Evolutionary conservation across 2,113 vertebrate genomes (phyloP).

Genomic region (Crotalus horridus): DNA sequence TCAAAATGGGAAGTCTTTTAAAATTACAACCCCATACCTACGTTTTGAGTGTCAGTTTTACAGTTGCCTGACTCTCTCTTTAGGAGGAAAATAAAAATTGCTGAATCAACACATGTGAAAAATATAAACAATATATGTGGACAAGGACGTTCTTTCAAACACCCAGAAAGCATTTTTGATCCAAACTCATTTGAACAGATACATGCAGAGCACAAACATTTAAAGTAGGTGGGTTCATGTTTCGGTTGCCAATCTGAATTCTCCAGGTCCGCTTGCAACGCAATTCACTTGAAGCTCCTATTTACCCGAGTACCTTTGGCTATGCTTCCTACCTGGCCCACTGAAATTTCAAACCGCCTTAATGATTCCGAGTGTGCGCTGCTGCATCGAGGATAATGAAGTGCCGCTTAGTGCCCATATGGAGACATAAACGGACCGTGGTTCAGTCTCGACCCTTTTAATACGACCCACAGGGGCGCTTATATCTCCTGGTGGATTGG

Average conservation of each 20-base stretch:
- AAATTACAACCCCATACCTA: neutral
- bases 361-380: neutral
- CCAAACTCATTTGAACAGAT: no score
- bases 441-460: neutral
- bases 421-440: no score
- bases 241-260: neutral
- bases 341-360: neutral
- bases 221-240: neutral
- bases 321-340: neutral
- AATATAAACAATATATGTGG: neutral
- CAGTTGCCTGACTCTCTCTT: no score
- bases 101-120: neutral
- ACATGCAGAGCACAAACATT: neutral
- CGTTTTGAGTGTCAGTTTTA: neutral
- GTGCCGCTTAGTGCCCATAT: neutral
- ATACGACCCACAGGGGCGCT: neutral
- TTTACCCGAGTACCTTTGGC: neutral
- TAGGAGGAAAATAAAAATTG: neutral
- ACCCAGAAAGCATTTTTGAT: neutral
- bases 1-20: neutral
- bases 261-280: neutral
- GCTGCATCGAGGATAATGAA: neutral
- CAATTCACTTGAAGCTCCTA: neutral
- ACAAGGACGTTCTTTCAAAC: neutral
- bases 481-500: neutral